Base-by-base conservation (phyloP, 2,888 invertebrate species). In the Stenodema calcarata region DNA sequence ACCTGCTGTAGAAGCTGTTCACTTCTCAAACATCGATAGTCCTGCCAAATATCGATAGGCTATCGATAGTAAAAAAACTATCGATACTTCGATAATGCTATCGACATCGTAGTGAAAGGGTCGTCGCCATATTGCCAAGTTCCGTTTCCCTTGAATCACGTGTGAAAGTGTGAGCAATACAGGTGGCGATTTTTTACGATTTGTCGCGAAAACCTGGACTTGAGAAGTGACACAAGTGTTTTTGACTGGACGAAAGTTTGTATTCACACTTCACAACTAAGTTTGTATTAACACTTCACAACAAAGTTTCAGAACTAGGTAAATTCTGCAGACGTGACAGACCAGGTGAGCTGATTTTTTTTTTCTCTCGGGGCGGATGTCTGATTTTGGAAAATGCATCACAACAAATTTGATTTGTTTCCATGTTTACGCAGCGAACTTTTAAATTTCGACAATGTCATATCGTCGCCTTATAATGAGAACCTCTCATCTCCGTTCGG, bases 321-420 rank as follows among this genome's bases (percentile, higher is more conserved):
- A 90, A 96, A 95, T 95, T 96, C 95, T 95, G 95, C 96, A 95
- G 95, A 95, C 95, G 95, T 95, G 94, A 95, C 95, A 94, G 95
- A 96, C 93, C 95, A 95, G 95, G 95, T 95, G 95, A 90, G 84
- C 11, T 14, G 35, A 41, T 14, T 30, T 75, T 73, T 73, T 83
- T 69, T n/a, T n/a, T n/a, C n/a, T 42, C 18, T 42, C 16, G 73
- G 84, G 84, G 84, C 84, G 75, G 44, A 82, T 35, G 62, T 80
- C 54, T n/a, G n/a, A 27, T 90, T 89, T 89, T 87, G 88, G 88
- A 88, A 89, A 88, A 88, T 89, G 88, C n/a, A n/a, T 89, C 88
- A 90, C 89, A 88, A 88, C 89, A 88, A 88, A 88, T 89, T 90
- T 90, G 90, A 69, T 47, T 90, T 89, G 89, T 90, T 23, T 70